phyloP scores from a whole-genome alignment of 2,797 vertebrate genomes.

The Pitangus sulphuratus region DNA sequence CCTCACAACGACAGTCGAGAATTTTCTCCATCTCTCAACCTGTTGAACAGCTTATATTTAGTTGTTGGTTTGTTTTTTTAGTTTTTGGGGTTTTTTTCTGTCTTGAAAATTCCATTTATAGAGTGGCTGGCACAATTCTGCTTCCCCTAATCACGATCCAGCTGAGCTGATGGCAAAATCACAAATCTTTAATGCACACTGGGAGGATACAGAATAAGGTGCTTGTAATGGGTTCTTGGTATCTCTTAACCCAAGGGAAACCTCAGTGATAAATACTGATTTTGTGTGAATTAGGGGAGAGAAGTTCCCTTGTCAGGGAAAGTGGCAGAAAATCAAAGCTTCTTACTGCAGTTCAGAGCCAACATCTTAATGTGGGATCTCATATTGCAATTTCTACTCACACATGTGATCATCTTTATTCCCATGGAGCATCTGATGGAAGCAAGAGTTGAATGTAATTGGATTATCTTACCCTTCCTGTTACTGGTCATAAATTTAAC shows the following conservation, averaged over 20 bases:
- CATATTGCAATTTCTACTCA: not conserved
- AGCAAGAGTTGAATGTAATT: constrained; percentile 27
- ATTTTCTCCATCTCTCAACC: not conserved
- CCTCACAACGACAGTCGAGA: not conserved
- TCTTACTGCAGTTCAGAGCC: not conserved
- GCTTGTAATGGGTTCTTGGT: not conserved
- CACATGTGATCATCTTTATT: not conserved
- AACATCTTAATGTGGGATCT: not conserved
- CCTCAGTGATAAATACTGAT: not conserved
- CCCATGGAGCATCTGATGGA: not conserved
- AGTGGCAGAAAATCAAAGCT: constrained; percentile 22
- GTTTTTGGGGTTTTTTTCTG: not conserved
- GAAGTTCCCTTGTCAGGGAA: not conserved
- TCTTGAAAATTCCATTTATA: constrained; percentile 8
- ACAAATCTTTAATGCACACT: not conserved
- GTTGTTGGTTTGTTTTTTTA: not conserved
- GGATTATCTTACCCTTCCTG: constrained; percentile 19
- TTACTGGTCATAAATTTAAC: constrained; percentile 12
- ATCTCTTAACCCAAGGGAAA: not conserved
- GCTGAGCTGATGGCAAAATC: not conserved
- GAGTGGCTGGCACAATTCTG: not conserved
- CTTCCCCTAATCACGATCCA: not conserved
- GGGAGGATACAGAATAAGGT: not conserved
- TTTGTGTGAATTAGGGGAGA: not conserved
- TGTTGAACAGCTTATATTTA: not conserved